Evolutionary conservation across 2,113 vertebrate genomes (phyloP), one percentile per base, ranked within the genome.

Genomic region (Gracilinanus agilis): DNA sequence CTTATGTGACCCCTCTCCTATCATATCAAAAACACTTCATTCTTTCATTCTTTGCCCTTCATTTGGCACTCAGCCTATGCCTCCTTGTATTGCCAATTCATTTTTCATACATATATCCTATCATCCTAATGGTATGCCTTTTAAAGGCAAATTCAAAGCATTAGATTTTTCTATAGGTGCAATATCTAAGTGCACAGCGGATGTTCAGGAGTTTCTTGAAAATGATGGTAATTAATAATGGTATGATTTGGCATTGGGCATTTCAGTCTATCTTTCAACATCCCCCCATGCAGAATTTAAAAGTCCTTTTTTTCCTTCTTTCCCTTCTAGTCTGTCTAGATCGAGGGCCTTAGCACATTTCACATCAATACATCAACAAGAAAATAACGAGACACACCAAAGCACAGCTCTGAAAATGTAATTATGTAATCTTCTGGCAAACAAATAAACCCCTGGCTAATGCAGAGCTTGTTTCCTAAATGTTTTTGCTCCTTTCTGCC

Each of bases 381-480:
- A 96, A 94, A 92, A 40, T 53, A 92, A 92, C 49, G 93, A 97
- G 94, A 67, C 91, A 91, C 34, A 55, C 61, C 90, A 90, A 93
- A 88, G 25, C 54, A 95, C 95, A 92, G 53, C 92, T 96, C 9
- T 23, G 40, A 44, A 96, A 96, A 40, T 92, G 94, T 96, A 94
- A 95, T 91, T 92, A 95, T 55, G 67, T 89, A 96, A 96, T 95
- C 92, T 96, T 44, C 90, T 95, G 27, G 90, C 92, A 95, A 94
- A 89, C 96, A 90, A 93, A 92, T 90, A 95, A 91, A 90, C 96
- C 91, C 92, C 91, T 89, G 88, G 96, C 95, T 92, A 97, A 97
- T 93, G 89, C 92, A 96, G 96, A 95, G 90, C 96, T 98, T 97
- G 89, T 94, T 97, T 97, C 97, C 92, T 89, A 93, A 61, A 10